Base-by-base conservation (phyloP, 2,113 vertebrate species). In the Oncorhynchus keta region DNA sequence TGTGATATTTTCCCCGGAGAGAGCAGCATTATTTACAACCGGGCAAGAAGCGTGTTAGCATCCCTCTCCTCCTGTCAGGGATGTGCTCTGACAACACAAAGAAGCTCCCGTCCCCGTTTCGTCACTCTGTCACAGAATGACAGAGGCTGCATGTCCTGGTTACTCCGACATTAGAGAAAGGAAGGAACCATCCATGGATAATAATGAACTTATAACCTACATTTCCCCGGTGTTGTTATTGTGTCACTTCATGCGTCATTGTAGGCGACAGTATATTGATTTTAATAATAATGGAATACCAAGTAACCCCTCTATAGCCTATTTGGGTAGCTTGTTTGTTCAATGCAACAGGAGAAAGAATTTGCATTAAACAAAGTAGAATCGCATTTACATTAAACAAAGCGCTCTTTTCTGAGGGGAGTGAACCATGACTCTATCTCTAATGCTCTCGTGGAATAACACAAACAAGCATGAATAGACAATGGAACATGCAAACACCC, bases 1-100 rank as follows among this genome's bases (percentile, higher is more conserved):
- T 83, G 8, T 76, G 75, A 75, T 77, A 64, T 4, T 69, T 71
- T 74, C 79, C 74, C 76, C n/a, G 0, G 57, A 57, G 77, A 45
- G 39, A 57, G 18, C 0, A 35, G 12, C 11, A 11, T 18, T 68
- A 11, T 35, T 35, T 35, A 35, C 5, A 35, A n/a, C 7, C 67
- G 3, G 32, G 20, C 51, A 18, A 55, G 16, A 32, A 9, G 32
- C 4, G 18, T 68, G 32, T 45, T 45, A 5, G 39, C 1, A 55
- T 68, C 8, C 6, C n/a, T n/a, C 59, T 68, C 32, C 32, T 14
- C 65, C 30, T 2, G 18, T 20, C 67, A 32, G 18, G 5, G 20
- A 68, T 68, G 67, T n/a, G 67, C 32, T 35, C 20, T 8, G 20
- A 45, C 32, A 68, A 67, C 18, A 68, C 67, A 20, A 66, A 66